Conservation (phyloP, 37 sponge, comb jelly and placozoan species). For the Petrosia ficiformis region DNA sequence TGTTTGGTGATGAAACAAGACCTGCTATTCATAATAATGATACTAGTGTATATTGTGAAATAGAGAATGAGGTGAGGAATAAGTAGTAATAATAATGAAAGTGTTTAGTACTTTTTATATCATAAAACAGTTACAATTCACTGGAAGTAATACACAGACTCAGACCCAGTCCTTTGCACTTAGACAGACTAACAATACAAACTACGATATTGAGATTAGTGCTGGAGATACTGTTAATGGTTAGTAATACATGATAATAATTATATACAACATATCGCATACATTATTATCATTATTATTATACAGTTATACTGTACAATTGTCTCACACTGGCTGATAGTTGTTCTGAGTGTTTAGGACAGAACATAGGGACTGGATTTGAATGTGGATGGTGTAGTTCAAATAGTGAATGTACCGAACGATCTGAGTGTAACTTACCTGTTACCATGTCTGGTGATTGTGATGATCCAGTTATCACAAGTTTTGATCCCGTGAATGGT, state of each 20-base stretch:
- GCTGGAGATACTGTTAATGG: background rate
- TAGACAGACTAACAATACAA: background rate
- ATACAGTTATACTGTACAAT: slow-evolving; percentile 44
- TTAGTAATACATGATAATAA: too few species aligned
- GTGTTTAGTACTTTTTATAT: background rate
- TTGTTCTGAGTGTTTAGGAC: slow-evolving; percentile 47
- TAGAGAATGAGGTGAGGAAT: background rate
- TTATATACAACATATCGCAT: too few species aligned
- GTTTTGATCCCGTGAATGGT: slow-evolving; percentile 44
- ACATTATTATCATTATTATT: background rate
- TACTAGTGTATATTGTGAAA: background rate
- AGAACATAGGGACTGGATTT: slow-evolving; percentile 22
- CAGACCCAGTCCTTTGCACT: background rate
- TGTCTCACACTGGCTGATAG: slow-evolving; percentile 16
- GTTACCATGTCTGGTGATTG: slow-evolving; percentile 15
- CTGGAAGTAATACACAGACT: background rate
- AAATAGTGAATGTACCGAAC: background rate
- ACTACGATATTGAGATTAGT: background rate
- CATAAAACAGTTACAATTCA: background rate
- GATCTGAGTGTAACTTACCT: background rate
- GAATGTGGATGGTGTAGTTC: slow-evolving; percentile 63
- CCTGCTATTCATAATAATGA: background rate
- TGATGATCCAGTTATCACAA: slow-evolving; percentile 36
- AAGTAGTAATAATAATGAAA: background rate
- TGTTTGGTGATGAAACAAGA: background rate